These are phyloP conservation scores for Strigamia transsilvanica DNA, from an alignment of 2,888 invertebrate genomes.

Conservation along the genomic window DNA sequence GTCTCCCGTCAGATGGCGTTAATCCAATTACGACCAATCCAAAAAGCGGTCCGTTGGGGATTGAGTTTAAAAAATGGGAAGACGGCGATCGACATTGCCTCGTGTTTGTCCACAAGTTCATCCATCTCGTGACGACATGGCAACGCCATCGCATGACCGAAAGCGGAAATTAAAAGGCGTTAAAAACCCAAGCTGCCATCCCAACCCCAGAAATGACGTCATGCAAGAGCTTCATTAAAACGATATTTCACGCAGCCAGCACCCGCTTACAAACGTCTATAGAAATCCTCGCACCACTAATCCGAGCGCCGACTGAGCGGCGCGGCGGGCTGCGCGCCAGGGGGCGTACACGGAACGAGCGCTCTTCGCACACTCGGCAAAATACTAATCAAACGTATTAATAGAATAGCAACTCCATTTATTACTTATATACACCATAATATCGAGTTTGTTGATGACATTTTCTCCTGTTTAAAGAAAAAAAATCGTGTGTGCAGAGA, in stretches of 20 bases:
- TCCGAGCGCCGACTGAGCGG: constrained; percentile 34
- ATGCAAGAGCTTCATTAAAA: constrained; percentile 25
- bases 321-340: constrained; percentile 30
- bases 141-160: constrained; percentile 31
- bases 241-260: constrained; percentile 35
- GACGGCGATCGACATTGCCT: neutral
- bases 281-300: constrained; percentile 35
- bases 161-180: constrained; percentile 38
- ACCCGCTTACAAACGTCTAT: constrained; percentile 38
- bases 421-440: neutral
- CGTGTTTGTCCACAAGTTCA: neutral
- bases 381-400: constrained; percentile 22
- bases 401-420: neutral
- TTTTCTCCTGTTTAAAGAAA: neutral
- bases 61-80: neutral
- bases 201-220: constrained; percentile 22
- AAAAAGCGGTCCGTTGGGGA: neutral
- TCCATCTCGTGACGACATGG: neutral
- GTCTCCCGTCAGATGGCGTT: constrained; percentile 31
- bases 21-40: constrained; percentile 38
- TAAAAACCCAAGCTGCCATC: constrained; percentile 21
- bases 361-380: neutral
- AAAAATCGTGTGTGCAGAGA: neutral
- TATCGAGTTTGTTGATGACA: neutral
- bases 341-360: neutral